Evolutionary conservation across 2,113 vertebrate species (phyloP).

Genomic region (Plectropomus leopardus): DNA sequence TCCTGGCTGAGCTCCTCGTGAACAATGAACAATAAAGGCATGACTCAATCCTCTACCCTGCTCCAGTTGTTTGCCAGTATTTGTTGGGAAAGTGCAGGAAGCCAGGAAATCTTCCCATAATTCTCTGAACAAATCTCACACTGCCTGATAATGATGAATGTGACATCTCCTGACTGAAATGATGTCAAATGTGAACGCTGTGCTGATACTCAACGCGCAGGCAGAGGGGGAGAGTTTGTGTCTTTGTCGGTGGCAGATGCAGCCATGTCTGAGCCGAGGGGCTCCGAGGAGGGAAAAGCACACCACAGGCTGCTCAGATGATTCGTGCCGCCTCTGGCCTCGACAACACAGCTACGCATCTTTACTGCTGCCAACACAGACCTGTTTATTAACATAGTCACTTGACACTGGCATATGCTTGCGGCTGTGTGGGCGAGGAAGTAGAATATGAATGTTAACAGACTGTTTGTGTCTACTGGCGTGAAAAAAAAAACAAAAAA

Average conservation of each 20-base stretch:
- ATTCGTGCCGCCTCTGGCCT: slow-evolving; percentile 28
- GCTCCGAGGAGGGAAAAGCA: slow-evolving; percentile 15
- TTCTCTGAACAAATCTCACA: slow-evolving; percentile 21
- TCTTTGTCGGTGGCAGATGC: slow-evolving; percentile 19
- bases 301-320: slow-evolving; percentile 12
- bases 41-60: slow-evolving; percentile 20
- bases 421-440: slow-evolving; percentile 50
- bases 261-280: slow-evolving; percentile 10
- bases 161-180: slow-evolving; percentile 19
- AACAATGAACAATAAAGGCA: slow-evolving; percentile 32
- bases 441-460: slow-evolving; percentile 33
- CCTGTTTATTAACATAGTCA: slow-evolving; percentile 63
- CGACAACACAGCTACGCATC: slow-evolving; percentile 20
- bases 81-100: slow-evolving; percentile 2
- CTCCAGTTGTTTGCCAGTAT: slow-evolving; percentile 19
- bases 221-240: slow-evolving; percentile 15
- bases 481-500: too few species aligned
- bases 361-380: slow-evolving; percentile 41
- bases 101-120: not conserved
- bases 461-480: slow-evolving; percentile 30
- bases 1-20: not conserved
- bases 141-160: not conserved
- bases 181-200: slow-evolving; percentile 17
- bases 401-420: slow-evolving; percentile 53
- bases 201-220: not conserved